A percentile compares a stretch with the other conserved stretches of the same genome.
Evolutionary conservation across 1,140 invertebrate genomes (phyloP).

Genomic region (Drosophila lacteicornis): DNA sequence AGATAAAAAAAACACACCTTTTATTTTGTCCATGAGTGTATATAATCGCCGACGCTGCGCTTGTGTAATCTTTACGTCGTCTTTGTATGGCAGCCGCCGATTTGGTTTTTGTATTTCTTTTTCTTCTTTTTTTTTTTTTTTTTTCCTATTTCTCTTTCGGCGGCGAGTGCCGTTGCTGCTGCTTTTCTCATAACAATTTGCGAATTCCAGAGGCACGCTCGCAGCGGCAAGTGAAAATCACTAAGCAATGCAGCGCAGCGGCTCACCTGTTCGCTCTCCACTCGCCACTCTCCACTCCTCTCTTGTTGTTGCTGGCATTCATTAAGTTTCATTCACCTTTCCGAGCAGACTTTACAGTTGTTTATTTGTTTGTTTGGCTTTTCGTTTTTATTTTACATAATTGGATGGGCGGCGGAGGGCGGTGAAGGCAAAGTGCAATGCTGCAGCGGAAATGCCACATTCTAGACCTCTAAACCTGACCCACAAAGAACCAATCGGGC

Average conservation of each 20-base stretch:
- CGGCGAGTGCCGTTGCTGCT: constrained; percentile 18
- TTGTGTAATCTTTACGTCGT: constrained; percentile 76
- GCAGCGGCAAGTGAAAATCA: constrained; percentile 70
- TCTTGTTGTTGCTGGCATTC: constrained; percentile 72
- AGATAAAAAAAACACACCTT: no score
- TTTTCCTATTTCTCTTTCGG: constrained; percentile 45
- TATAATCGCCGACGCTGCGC: constrained; percentile 71
- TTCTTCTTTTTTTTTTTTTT: constrained; percentile 28
- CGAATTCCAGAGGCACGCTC: constrained; percentile 77
- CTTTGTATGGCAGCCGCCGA: constrained; percentile 47
- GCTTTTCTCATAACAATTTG: constrained; percentile 72
- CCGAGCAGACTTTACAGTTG: constrained; percentile 40
- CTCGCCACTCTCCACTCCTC: constrained; percentile 3
- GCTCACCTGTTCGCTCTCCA: constrained; percentile 61
- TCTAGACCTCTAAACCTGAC: constrained; percentile 69
- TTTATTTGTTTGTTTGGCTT: constrained; percentile 41
- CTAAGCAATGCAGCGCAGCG: constrained; percentile 59
- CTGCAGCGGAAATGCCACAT: constrained; percentile 28
- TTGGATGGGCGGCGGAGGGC: constrained; percentile 4
- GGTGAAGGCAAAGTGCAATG: constrained; percentile 8
- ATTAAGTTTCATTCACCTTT: constrained; percentile 83
- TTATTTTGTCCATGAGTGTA: no score
- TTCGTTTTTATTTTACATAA: constrained; percentile 40
- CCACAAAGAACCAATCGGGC: constrained; percentile 32
- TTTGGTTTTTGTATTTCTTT: constrained; percentile 58